phyloP scores from a whole-genome alignment of 2,113 vertebrate species.

The Lagenorhynchus albirostris region DNA sequence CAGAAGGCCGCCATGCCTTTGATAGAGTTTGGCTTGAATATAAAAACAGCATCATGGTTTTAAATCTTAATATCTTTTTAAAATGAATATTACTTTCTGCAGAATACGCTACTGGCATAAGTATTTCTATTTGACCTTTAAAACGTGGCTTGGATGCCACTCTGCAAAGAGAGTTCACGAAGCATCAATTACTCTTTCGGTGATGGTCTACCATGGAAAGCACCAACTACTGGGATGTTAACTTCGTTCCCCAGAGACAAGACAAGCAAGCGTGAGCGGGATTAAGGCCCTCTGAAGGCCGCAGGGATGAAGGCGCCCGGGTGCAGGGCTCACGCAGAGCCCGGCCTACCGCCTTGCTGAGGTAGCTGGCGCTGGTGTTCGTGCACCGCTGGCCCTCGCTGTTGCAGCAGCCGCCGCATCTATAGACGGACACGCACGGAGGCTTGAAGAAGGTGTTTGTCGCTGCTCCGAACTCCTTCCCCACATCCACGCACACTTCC shows the following conservation, averaged over 20 bases:
- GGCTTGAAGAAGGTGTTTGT: constrained; percentile 99
- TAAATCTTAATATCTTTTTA: neutral
- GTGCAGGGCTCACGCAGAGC: neutral
- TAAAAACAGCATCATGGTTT: neutral
- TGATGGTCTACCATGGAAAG: neutral
- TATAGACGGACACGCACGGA: constrained; percentile 98
- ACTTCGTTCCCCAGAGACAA: neutral
- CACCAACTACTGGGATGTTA: neutral
- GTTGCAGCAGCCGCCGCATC: constrained; percentile 99
- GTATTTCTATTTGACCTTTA: neutral
- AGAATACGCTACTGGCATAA: neutral
- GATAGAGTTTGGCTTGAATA: neutral
- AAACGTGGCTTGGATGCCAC: neutral
- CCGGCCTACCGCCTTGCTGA: constrained; percentile 96
- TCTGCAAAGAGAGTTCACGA: neutral
- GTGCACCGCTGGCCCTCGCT: constrained; percentile 96
- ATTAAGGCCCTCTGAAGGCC: too few relatives aligned
- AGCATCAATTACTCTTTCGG: neutral
- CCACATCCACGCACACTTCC: constrained; percentile 99
- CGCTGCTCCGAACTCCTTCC: constrained; percentile 96
- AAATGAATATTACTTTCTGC: neutral
- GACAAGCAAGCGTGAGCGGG: neutral
- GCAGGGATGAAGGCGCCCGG: accelerated
- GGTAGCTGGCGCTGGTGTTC: constrained; percentile 94
- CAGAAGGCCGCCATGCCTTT: neutral